Conservation (phyloP, 2,113 vertebrate genomes). For the Strigops habroptila region DNA sequence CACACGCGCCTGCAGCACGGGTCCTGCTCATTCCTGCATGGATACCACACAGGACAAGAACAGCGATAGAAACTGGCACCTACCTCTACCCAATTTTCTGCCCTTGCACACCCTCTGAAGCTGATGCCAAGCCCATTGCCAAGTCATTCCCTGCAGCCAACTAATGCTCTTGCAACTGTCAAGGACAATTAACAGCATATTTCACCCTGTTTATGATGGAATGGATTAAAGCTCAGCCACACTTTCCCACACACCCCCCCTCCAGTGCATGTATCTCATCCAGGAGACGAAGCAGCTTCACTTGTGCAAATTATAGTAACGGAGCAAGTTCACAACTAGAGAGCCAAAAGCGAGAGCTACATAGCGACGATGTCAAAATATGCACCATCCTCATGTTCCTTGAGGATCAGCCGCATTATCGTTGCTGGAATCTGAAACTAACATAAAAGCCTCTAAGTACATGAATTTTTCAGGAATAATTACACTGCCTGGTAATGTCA, state of each 20-base stretch:
- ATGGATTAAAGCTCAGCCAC: neutral
- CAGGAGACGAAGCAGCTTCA: neutral
- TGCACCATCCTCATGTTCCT: neutral
- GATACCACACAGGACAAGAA: neutral
- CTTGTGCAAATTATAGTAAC: neutral
- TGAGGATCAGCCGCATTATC: neutral
- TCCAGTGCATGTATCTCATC: neutral
- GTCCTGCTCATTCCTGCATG: neutral
- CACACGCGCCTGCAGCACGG: neutral
- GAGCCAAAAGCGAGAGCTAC: neutral
- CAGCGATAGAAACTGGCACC: neutral
- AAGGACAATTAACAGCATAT: neutral
- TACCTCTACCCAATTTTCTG: neutral
- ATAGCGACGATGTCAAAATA: neutral
- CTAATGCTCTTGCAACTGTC: neutral
- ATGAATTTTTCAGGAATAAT: conserved; percentile 37
- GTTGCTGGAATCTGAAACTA: neutral
- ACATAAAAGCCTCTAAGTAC: conserved; percentile 33
- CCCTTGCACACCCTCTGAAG: neutral
- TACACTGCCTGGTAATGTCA: neutral
- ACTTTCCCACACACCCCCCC: neutral
- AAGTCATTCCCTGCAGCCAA: neutral
- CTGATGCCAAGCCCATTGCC: neutral
- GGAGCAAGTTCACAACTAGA: neutral
- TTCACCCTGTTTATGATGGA: neutral